Evolutionary conservation across 1,140 invertebrate genomes (phyloP).

Genomic region (Medauroidea extradentata): DNA sequence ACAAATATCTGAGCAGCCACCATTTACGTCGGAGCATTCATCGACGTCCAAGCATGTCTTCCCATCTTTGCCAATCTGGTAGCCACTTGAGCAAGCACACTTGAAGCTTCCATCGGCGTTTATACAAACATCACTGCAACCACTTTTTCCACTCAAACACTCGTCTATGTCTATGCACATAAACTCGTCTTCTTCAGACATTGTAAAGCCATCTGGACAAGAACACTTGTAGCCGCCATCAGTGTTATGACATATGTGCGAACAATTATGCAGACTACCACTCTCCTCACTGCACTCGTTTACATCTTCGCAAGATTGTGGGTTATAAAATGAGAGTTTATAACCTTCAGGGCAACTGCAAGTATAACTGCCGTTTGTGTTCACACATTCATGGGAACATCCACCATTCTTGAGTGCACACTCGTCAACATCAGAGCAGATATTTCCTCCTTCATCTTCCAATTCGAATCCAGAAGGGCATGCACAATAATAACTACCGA

Average conservation of each 20-base stretch:
- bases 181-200: conserved; percentile 20
- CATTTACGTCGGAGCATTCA: conserved; percentile 41
- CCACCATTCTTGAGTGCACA: conserved; percentile 50
- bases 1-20: conserved; percentile 47
- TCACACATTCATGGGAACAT: conserved; percentile 53
- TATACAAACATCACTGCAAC: conserved; percentile 41
- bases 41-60: conserved; percentile 38
- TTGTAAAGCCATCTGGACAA: conserved; percentile 43
- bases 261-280: conserved; percentile 40
- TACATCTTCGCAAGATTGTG: conserved; percentile 50
- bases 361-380: conserved; percentile 47
- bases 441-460: conserved; percentile 39
- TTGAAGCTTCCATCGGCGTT: conserved; percentile 50
- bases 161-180: conserved; percentile 45
- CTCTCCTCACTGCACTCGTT: conserved; percentile 54
- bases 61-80: conserved; percentile 29
- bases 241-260: conserved; percentile 53
- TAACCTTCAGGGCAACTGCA: conserved; percentile 48
- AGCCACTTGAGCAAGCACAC: conserved; percentile 42
- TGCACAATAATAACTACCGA: conserved; percentile 46
- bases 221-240: conserved; percentile 46
- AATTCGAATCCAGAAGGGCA: conserved; percentile 50
- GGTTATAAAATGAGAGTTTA: conserved; percentile 38
- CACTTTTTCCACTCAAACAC: conserved; percentile 33
- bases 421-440: conserved; percentile 47